Evolutionary conservation across 1,140 invertebrate species (phyloP).

Genomic region (Papilio helenus): DNA sequence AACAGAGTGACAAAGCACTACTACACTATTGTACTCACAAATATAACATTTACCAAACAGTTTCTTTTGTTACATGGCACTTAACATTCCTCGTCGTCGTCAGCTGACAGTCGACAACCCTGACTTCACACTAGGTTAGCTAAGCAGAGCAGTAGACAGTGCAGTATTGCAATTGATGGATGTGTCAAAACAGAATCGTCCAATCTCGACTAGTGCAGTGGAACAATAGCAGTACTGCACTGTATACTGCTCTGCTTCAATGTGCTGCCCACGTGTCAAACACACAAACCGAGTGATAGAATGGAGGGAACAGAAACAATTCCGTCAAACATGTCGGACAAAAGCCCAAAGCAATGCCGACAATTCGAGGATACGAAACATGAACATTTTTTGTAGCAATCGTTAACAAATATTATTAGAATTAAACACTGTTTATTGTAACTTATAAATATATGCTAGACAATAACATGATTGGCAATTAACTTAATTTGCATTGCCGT

Average conservation of each 20-base stretch:
- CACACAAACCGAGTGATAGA: neutral
- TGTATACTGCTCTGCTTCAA: neutral
- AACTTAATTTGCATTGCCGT: neutral
- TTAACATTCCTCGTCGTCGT: neutral
- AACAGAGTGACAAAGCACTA: neutral
- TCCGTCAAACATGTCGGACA: neutral
- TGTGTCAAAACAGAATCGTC: neutral
- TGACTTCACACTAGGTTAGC: neutral
- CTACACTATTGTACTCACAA: neutral
- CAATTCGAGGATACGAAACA: neutral
- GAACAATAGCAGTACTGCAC: too few relatives aligned
- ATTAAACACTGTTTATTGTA: neutral
- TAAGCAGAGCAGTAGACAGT: neutral
- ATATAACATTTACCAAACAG: neutral
- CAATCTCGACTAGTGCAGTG: neutral
- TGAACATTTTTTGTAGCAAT: neutral
- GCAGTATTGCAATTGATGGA: neutral
- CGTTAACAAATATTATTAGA: neutral
- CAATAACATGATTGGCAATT: neutral
- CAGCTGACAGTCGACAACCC: neutral
- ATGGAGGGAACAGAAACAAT: neutral
- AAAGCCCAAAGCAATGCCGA: neutral
- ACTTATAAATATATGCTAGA: neutral
- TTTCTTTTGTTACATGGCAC: neutral
- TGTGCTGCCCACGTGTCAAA: neutral